These are phyloP conservation scores for Aleadryas rufinucha DNA, from an alignment of 2,113 vertebrate genomes.

Conservation along the genomic window DNA sequence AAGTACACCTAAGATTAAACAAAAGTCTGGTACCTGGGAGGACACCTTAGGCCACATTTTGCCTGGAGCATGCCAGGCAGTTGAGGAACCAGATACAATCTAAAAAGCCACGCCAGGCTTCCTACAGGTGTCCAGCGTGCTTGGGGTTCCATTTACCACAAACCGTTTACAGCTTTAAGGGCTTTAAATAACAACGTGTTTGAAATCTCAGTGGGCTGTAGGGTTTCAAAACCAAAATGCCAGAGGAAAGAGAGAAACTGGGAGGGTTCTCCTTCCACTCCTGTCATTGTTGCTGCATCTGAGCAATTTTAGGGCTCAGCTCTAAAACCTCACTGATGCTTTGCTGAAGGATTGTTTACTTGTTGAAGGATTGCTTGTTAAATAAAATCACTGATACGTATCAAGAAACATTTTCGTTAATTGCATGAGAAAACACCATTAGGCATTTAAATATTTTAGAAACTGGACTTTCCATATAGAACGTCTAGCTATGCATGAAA, in stretches of 20 bases:
- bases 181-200: not conserved
- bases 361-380: not conserved
- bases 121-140: not conserved
- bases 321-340: not conserved
- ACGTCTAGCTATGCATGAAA: not conserved
- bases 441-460: not conserved
- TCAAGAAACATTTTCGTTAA: not conserved
- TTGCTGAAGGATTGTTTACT: not conserved
- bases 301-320: not conserved
- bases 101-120: not conserved
- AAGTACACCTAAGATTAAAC: not conserved
- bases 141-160: not conserved
- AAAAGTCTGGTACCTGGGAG: not conserved
- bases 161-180: not conserved
- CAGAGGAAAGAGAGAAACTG: not conserved
- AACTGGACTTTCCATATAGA: not conserved
- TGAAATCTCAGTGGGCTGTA: not conserved
- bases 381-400: not conserved
- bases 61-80: not conserved
- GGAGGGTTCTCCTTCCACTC: not conserved
- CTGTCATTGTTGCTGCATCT: not conserved
- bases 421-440: not conserved
- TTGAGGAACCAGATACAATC: not conserved
- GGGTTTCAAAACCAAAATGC: not conserved
- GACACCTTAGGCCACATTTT: not conserved